A percentile compares a stretch with the other conserved stretches of the same genome.
Evolutionary conservation across 2,113 vertebrate species (phyloP).

Genomic region (Nerophis ophidion): DNA sequence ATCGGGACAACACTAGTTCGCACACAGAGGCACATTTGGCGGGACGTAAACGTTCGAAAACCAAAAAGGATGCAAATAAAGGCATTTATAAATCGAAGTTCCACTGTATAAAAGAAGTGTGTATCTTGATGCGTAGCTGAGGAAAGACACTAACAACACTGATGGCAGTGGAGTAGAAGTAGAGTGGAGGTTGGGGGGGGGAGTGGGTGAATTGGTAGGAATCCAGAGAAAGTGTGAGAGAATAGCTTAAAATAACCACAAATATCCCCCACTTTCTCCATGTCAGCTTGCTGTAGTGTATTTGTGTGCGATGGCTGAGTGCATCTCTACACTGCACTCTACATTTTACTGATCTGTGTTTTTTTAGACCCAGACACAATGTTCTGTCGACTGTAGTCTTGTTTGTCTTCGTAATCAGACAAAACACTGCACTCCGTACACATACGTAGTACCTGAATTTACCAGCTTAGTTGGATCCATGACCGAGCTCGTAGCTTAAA

Average conservation of each 20-base stretch:
- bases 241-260: slow-evolving; percentile 19
- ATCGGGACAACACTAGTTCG: no score
- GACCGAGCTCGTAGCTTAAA: no score
- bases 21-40: no score
- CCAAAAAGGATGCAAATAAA: no score
- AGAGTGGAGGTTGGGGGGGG: slow-evolving; percentile 2
- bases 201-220: slow-evolving; percentile 6
- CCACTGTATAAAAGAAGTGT: neutral
- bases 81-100: no score
- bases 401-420: neutral
- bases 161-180: slow-evolving; percentile 3
- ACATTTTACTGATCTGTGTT: slow-evolving; percentile 8
- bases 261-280: slow-evolving; percentile 24
- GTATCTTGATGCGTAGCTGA: neutral
- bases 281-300: neutral
- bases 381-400: neutral
- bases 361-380: neutral
- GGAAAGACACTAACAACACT: neutral
- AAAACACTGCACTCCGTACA: no score
- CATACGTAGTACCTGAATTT: no score
- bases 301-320: slow-evolving; percentile 1
- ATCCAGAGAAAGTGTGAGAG: slow-evolving; percentile 4
- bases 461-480: no score
- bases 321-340: slow-evolving; percentile 1
- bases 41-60: no score